Evolutionary conservation across 2,797 vertebrate genomes (phyloP).

Genomic region (Pristis pectinata): DNA sequence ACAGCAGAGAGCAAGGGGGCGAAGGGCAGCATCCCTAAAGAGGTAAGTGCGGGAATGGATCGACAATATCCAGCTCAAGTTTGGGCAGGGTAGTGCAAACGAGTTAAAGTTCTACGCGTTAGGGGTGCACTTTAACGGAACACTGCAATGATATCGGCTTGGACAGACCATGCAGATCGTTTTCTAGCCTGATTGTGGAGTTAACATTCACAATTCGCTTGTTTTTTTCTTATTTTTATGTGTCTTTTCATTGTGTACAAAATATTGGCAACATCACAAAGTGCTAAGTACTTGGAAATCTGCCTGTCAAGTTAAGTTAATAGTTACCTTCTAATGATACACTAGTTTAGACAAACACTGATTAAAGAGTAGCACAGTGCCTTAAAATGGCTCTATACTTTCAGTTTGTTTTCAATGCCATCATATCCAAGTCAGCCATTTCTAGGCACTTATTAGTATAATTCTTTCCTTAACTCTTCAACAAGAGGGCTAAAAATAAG

Average conservation of each 20-base stretch:
- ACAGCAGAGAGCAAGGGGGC: background rate
- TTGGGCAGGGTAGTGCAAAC: background rate
- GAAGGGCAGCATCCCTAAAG: background rate
- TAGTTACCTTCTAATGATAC: background rate
- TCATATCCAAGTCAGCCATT: constrained; percentile 17
- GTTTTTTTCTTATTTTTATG: background rate
- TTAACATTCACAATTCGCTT: background rate
- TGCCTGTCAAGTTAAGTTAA: constrained; percentile 19
- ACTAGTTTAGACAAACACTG: constrained; percentile 14
- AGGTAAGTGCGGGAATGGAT: background rate
- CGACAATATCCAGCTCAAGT: background rate
- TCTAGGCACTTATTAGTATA: constrained; percentile 6
- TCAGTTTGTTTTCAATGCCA: constrained; percentile 12
- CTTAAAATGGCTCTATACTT: background rate
- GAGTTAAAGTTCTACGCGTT: background rate
- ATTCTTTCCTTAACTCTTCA: background rate
- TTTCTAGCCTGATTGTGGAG: background rate
- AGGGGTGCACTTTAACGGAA: background rate
- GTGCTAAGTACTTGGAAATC: constrained; percentile 13
- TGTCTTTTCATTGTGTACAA: background rate
- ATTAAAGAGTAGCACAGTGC: background rate
- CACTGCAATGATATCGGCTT: too few species aligned
- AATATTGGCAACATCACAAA: background rate
- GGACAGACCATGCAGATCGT: too few species aligned
- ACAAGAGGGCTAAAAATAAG: background rate